Percentiles rank a stretch among this genome's conserved stretches.
Conservation (phyloP, 2,888 invertebrate species). For the Mesoligia furuncula region DNA sequence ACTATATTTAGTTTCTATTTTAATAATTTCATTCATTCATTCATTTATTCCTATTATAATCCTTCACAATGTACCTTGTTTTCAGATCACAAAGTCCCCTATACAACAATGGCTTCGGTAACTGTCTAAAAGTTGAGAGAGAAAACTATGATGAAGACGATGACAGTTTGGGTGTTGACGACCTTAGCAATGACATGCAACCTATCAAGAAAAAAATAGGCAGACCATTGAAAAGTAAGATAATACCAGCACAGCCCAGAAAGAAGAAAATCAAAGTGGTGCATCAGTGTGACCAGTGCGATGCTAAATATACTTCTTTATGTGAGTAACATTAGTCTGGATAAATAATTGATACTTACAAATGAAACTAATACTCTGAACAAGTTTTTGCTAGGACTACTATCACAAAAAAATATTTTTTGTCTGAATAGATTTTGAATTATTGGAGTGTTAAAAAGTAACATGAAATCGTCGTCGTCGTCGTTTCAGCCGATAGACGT, state of each 20-base stretch:
- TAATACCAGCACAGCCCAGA: conserved; percentile 62
- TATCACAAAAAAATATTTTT: background rate
- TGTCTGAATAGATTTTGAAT: background rate
- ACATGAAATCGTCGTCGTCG: too few relatives aligned
- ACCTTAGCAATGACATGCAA: conserved; percentile 65
- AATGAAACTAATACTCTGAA: background rate
- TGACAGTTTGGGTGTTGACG: conserved; percentile 68
- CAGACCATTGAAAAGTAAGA: conserved; percentile 63
- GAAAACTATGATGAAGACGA: conserved; percentile 76
- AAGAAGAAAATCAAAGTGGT: conserved; percentile 73
- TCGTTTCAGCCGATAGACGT: too few relatives aligned
- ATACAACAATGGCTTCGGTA: conserved; percentile 74
- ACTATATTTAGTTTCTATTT: background rate
- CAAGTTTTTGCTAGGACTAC: background rate
- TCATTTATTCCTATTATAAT: too few relatives aligned
- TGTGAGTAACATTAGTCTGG: conserved; percentile 69
- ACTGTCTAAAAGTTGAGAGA: conserved; percentile 71
- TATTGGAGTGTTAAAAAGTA: background rate
- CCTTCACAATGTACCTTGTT: conserved; percentile 32
- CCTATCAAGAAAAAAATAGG: conserved; percentile 65
- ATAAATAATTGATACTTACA: background rate
- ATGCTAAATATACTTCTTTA: conserved; percentile 81
- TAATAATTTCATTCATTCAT: too few relatives aligned
- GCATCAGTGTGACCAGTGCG: conserved; percentile 84
- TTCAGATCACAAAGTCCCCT: conserved; percentile 76